Evolutionary conservation across 2,797 vertebrate species (phyloP), one percentile per base, ranked within the genome.

Genomic region (Cynodonichthys magdalenae): DNA sequence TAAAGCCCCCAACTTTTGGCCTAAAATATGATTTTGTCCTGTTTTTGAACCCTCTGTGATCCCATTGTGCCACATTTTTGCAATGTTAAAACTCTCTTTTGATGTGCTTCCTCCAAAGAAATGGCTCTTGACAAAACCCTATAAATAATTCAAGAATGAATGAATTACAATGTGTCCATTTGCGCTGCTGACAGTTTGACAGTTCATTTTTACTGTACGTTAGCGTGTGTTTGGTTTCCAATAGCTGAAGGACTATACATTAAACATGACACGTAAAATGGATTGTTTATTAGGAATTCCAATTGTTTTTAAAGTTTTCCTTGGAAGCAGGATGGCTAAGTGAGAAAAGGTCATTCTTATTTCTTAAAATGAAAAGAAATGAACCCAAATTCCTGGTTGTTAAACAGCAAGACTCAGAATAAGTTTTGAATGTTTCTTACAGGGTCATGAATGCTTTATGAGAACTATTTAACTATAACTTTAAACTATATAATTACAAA

Each of bases 11-110:
- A 68, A 73, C 11, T 18, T 17, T 61, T 63, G 72, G 54, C 67
- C 67, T 81, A 69, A 87, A 87, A 82, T 87, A 84, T 78, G 71
- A 78, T 36, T 76, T 68, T 79, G 88, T 83, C 83, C 88, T 51
- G 51, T 57, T 85, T 75, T 64, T 89, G 85, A 90, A 82, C 87
- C 69, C 65, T 3, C 46, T 58, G 57, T 64, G 71, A 74, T 62
- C 59, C 52, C 55, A 15, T 57, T 70, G 66, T 72, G 52, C 60
- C 46, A 42, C 59, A 60, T 70, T 69, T 74, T 63, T 72, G 53
- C 59, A 27, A 58, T 68, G 71, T 53, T 61, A 62, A 24, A 62
- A 65, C 60, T 77, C 50, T 67, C 69, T 72, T 86, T 85, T 87
- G 75, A 88, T 83, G 68, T 78, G 10, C 58, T 19, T 74, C 44